Base-by-base conservation (phyloP, 1,140 invertebrate species). In the Sweltsa coloradensis region DNA sequence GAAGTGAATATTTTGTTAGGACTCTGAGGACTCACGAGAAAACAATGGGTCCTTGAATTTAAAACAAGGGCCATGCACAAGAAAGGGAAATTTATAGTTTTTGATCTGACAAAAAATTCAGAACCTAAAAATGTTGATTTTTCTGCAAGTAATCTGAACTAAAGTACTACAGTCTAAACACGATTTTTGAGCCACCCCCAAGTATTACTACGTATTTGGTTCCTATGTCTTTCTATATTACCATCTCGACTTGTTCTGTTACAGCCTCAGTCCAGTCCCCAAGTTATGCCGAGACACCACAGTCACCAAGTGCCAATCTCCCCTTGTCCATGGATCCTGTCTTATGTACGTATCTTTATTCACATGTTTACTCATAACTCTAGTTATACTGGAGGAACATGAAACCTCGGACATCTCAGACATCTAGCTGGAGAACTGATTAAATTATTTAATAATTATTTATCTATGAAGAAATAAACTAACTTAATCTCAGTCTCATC, bases 271-370 rank as follows among this genome's bases (percentile, higher is more conserved):
- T 85, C 43, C 84, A 86, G 64, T 83, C 81, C 31, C 84, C 85
- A 13, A 86, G 83, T 61, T 89, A 88, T 63, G 81, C 85, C 13
- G 83, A 89, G 41, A 74, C 80, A 34, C 74, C 77, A 21, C 77
- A 85, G 58, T 64, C 63, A 40, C 57, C 65, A 14, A 27, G 80
- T 50, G 76, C 82, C 51, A 85, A 91, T 66, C 76, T 92, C 56
- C 94, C 94, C n/a, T 69, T 98, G 4, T 80, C 89, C 37, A 96
- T 97, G 81, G 94, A 98, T 73, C 89, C 93, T 24, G 81, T 97
- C 25, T 70, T 97, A 57, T 88, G 87, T 87, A 73, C 78, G 78
- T 70, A 41, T 41, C n/a, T n/a, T n/a, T 21, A 31, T 27, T 44
- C 27, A 34, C 29, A 47, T 52, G 13, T 34, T 44, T 7, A 6